phyloP scores from a whole-genome alignment of 2,888 invertebrate species.

The Philonicus albiceps region DNA sequence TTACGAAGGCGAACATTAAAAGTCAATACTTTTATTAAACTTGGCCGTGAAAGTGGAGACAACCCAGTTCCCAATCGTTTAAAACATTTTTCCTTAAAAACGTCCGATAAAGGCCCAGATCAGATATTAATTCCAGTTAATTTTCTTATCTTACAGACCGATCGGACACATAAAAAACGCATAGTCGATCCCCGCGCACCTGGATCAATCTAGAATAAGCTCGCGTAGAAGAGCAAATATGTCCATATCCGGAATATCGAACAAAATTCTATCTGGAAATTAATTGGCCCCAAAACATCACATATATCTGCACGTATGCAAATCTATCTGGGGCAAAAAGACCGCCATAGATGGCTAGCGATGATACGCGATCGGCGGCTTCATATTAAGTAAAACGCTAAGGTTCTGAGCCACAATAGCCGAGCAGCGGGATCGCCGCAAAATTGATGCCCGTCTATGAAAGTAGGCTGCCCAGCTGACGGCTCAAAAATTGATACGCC shows the following conservation, averaged over 20 bases:
- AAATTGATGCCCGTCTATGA: not conserved
- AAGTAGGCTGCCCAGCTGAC: not conserved
- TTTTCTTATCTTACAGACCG: constrained; percentile 26
- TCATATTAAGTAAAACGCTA: not conserved
- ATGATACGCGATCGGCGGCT: constrained; percentile 9
- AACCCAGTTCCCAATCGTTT: not conserved
- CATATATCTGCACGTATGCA: constrained; percentile 23
- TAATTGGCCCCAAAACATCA: constrained; percentile 12
- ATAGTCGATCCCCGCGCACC: not conserved
- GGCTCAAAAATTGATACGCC: not conserved
- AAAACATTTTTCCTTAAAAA: not conserved
- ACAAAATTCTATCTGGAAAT: constrained; percentile 2
- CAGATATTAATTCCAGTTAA: constrained; percentile 4
- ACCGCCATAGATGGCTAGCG: not conserved
- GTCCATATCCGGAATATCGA: not conserved
- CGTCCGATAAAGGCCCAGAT: not conserved
- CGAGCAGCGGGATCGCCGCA: not conserved
- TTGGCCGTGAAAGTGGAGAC: not conserved
- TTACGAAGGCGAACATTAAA: too few species aligned
- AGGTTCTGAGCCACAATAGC: not conserved
- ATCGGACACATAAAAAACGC: constrained; percentile 7
- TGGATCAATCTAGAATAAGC: not conserved
- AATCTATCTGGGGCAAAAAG: not conserved
- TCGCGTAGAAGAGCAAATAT: not conserved
- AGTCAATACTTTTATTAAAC: not conserved